phyloP scores from a whole-genome alignment of 1,140 invertebrate genomes.

The Eciton burchellii region DNA sequence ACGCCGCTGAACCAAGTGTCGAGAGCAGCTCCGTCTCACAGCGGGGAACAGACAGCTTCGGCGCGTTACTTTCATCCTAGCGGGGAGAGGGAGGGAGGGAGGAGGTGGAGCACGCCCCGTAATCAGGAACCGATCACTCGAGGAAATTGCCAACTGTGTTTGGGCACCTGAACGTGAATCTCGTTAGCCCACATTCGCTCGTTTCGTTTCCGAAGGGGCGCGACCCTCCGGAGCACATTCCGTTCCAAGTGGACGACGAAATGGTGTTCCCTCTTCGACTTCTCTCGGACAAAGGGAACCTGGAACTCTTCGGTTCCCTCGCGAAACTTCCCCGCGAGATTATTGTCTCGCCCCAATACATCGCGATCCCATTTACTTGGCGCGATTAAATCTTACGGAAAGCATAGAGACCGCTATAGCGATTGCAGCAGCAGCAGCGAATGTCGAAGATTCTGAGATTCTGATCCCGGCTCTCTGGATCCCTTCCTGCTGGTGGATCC shows the following conservation, averaged over 20 bases:
- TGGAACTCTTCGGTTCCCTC: not conserved
- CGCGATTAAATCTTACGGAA: no score
- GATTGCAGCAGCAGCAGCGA: no score
- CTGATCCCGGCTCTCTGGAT: no score
- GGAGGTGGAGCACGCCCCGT: constrained; percentile 58
- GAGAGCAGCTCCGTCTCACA: no score
- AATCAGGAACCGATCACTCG: constrained; percentile 78
- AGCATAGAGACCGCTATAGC: no score
- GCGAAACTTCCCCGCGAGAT: not conserved
- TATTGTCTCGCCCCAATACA: no score
- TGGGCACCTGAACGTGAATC: constrained; percentile 73
- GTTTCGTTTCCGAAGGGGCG: constrained; percentile 37
- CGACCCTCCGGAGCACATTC: constrained; percentile 47
- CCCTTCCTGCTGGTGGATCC: no score
- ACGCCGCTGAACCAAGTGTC: constrained; percentile 16
- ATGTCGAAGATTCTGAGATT: no score
- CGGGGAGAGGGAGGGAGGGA: no score
- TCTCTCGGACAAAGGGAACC: constrained; percentile 46
- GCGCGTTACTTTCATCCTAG: constrained; percentile 36
- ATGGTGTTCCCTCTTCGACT: constrained; percentile 42
- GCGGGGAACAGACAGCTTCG: not conserved
- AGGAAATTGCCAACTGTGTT: constrained; percentile 74
- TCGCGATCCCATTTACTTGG: no score
- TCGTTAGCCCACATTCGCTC: constrained; percentile 72
- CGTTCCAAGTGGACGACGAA: constrained; percentile 56